These are phyloP conservation scores for Apostichopus parvimensis DNA, from an alignment of 35 echinoderm and acorn worm genomes.

Conservation along the genomic window DNA sequence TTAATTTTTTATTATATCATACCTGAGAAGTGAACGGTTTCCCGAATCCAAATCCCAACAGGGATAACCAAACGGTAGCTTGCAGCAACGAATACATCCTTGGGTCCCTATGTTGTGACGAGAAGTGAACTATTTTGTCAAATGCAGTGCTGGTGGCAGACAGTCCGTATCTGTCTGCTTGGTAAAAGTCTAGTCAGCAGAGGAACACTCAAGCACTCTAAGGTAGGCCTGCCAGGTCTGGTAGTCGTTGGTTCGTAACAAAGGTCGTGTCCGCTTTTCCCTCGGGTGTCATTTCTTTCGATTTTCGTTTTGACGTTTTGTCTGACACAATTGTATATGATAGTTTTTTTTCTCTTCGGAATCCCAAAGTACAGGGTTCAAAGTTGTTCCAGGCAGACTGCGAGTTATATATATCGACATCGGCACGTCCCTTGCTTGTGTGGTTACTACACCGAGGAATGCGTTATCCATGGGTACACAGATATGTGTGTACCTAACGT, in stretches of 20 bases:
- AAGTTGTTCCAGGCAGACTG: not conserved
- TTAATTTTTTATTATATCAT: not conserved
- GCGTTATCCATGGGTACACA: too few relatives aligned
- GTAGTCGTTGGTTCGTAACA: not conserved
- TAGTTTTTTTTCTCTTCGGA: not conserved
- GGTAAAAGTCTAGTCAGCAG: not conserved
- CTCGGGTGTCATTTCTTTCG: not conserved
- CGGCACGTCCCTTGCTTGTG: not conserved
- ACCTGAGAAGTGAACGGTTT: slow-evolving; percentile 1
- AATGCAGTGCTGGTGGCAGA: not conserved
- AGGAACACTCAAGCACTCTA: not conserved
- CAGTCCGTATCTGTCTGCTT: too few relatives aligned
- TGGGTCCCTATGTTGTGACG: not conserved
- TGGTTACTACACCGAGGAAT: not conserved
- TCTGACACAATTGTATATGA: not conserved
- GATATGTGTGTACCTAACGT: too few relatives aligned
- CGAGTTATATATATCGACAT: not conserved
- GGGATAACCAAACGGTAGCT: not conserved
- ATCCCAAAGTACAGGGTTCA: not conserved
- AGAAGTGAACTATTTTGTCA: not conserved
- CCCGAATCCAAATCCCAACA: slow-evolving; percentile 2
- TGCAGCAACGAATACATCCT: slow-evolving; percentile 5
- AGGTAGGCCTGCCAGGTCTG: not conserved
- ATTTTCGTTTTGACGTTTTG: not conserved
- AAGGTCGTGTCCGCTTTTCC: not conserved